Base-by-base conservation (phyloP, 2,113 vertebrate genomes). In the Chloropsis hardwickii region DNA sequence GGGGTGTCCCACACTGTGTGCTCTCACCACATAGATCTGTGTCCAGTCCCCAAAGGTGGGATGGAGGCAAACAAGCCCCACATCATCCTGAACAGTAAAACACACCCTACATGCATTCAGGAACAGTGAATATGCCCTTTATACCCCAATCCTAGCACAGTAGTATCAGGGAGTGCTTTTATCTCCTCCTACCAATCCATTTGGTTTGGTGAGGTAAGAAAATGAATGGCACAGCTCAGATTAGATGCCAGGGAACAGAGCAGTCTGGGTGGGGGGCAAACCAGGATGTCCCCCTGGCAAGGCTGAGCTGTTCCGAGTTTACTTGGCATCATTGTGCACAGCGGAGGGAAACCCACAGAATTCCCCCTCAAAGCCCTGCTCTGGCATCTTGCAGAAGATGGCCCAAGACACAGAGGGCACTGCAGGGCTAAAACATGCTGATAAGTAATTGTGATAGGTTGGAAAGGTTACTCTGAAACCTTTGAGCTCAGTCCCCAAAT, bases 331-430 rank as follows among this genome's bases (percentile, higher is more conserved):
- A 19, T 0, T 48, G 29, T 42, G 31, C 35, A 67, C 10, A 69
- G 54, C n/a, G 54, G 31, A 14, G 27, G 35, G 53, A 64, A 70
- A 73, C 69, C 2, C 14, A 48, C 10, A 11, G 48, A 72, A 57
- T 21, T 56, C 6, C 18, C 21, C 54, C 45, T 51, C 58, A 20
- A 18, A 80, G n/a, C 27, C 53, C 66, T 65, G 67, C 48, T 42
- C 39, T 65, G 57, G 58, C 40, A 84, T 28, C 64, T 77, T 81
- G 14, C 7, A 53, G 33, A 3, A 45, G 23, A 12, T 81, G 42
- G 37, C 25, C 76, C 4, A 13, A 58, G 65, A 47, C 27, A 58
- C 5, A 0, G 0, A 48, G 69, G 28, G 29, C 57, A 79, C 0
- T 5, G 73, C 2, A 54, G 20, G n/a, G 66, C 18, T 42, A 12